These are phyloP conservation scores for Perca flavescens DNA, from an alignment of 2,113 vertebrate species.

Conservation along the genomic window DNA sequence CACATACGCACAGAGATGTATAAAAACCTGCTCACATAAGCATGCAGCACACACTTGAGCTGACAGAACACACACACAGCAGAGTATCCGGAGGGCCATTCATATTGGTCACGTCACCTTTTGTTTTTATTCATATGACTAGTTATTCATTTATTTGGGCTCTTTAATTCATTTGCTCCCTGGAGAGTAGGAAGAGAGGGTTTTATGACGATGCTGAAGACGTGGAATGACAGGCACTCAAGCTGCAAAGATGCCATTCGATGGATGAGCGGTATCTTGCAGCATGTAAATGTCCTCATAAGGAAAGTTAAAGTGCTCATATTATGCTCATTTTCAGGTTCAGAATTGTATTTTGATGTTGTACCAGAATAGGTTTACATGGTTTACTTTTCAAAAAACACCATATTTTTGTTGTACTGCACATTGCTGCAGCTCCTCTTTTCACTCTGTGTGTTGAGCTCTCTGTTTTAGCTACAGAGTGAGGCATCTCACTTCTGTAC, in stretches of 20 bases:
- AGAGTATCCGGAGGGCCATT: conserved; percentile 43
- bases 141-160: conserved; percentile 73
- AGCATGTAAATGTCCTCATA: not conserved
- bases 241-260: not conserved
- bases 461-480: too few species aligned
- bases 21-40: conserved; percentile 14
- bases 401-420: too few species aligned
- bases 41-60: conserved; percentile 19
- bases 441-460: too few species aligned
- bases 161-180: conserved; percentile 62
- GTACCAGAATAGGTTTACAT: too few species aligned
- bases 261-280: not conserved
- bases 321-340: too few species aligned
- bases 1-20: not conserved
- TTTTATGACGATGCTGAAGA: conserved; percentile 17
- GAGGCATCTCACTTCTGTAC: too few species aligned
- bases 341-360: too few species aligned
- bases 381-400: too few species aligned
- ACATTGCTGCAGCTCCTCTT: too few species aligned
- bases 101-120: conserved; percentile 48
- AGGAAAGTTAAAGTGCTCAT: not conserved
- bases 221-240: conserved; percentile 9
- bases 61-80: conserved; percentile 1
- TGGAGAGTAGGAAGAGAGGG: conserved; percentile 5
- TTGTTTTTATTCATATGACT: conserved; percentile 71